Evolutionary conservation across 2,797 vertebrate species (phyloP).

Genomic region (Myotis vivesi): DNA sequence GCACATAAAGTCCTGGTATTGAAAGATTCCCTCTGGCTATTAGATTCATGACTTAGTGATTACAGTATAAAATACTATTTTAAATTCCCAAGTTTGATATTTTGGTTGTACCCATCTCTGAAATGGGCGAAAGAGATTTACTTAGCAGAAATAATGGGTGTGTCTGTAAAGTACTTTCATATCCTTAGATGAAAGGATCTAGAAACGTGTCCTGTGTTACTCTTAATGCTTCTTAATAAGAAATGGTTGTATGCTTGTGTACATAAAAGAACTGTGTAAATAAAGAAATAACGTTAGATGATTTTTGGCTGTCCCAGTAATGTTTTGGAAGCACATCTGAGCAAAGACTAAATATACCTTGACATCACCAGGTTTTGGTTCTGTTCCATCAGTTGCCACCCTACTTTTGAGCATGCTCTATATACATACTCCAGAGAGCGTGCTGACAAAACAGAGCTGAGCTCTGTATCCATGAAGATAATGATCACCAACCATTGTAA

Average conservation of each 20-base stretch:
- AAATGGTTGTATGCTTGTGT: constrained; percentile 49
- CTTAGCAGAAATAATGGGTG: not conserved
- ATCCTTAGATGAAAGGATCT: constrained; percentile 45
- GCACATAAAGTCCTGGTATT: not conserved
- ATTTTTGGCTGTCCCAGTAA: constrained; percentile 52
- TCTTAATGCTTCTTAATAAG: constrained; percentile 62
- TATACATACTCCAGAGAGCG: not conserved
- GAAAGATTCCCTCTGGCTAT: not conserved
- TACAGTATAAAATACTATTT: not conserved
- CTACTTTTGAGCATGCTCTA: constrained; percentile 6
- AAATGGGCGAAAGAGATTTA: constrained; percentile 34
- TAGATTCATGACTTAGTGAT: not conserved
- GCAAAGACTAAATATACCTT: constrained; percentile 66
- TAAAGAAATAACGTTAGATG: constrained; percentile 62
- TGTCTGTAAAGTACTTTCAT: constrained; percentile 24
- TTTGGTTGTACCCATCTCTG: constrained; percentile 31
- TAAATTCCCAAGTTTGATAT: not conserved
- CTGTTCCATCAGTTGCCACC: constrained; percentile 62
- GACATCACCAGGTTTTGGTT: constrained; percentile 65
- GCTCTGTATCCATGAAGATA: constrained; percentile 57
- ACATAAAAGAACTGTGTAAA: constrained; percentile 66
- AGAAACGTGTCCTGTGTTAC: constrained; percentile 34
- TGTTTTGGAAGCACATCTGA: constrained; percentile 77
- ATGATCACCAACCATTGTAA: constrained; percentile 23
- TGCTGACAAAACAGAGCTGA: constrained; percentile 45